Conservation (phyloP, 2,888 invertebrate species). For the Choristoneura rosaceana region DNA sequence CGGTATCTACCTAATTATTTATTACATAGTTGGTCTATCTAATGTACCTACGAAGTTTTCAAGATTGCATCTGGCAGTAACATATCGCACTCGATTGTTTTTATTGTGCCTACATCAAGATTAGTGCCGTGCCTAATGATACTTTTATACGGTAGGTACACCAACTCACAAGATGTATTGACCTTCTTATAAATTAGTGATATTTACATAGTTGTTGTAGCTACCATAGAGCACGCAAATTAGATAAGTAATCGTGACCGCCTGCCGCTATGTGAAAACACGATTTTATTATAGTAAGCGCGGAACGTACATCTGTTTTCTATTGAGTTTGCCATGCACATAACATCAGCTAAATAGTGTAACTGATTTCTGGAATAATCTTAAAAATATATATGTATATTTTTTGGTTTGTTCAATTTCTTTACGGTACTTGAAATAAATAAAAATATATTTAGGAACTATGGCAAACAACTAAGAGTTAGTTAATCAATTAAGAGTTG, state of each 20-base stretch:
- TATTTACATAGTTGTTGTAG: neutral
- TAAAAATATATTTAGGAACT: too few relatives aligned
- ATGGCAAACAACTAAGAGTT: too few relatives aligned
- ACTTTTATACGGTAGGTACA: neutral
- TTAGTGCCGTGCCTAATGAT: neutral
- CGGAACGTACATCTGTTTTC: neutral
- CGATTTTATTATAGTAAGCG: constrained; percentile 2
- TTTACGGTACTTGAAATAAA: too few relatives aligned
- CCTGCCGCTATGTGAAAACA: neutral
- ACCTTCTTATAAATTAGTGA: neutral
- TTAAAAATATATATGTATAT: neutral
- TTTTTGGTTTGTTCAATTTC: neutral
- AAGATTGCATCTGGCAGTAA: too few relatives aligned
- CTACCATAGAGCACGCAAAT: neutral
- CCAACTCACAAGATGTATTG: neutral
- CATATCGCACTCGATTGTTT: neutral
- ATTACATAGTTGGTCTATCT: too few relatives aligned
- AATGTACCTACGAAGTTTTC: too few relatives aligned
- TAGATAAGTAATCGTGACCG: neutral
- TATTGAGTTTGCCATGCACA: neutral
- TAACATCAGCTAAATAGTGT: neutral
- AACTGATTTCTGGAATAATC: neutral
- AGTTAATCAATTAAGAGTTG: too few relatives aligned
- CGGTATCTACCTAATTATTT: too few relatives aligned
- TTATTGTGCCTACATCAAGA: neutral